Percentiles rank a stretch among this genome's conserved stretches.
Conservation (phyloP, 2,888 invertebrate genomes). For the Lasioglossum zephyrum region DNA sequence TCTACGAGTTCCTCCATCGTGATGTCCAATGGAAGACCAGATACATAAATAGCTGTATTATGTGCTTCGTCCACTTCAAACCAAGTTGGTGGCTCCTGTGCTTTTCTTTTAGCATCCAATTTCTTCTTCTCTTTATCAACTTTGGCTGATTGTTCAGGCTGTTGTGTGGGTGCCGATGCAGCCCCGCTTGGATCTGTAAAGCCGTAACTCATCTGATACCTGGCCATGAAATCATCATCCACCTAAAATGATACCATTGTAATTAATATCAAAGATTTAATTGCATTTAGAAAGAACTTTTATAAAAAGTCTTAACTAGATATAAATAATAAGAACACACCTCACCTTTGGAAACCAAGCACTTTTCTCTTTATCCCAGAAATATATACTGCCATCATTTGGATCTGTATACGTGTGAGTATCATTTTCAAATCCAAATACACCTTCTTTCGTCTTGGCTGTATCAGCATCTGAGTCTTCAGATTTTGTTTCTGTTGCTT, state of each 20-base stretch:
- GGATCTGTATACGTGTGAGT: slow-evolving; percentile 92
- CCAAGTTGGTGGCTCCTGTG: slow-evolving; percentile 90
- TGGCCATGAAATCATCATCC: slow-evolving; percentile 98
- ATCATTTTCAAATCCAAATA: slow-evolving; percentile 91
- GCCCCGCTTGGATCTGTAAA: slow-evolving; percentile 88
- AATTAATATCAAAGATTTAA: neutral
- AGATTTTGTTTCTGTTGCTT: slow-evolving; percentile 68
- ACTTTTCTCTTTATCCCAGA: slow-evolving; percentile 95
- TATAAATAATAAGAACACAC: slow-evolving; percentile 8
- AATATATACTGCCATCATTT: slow-evolving; percentile 93
- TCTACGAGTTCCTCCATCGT: slow-evolving; percentile 95
- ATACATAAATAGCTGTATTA: slow-evolving; percentile 98
- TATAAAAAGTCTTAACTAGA: neutral
- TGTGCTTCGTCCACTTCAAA: slow-evolving; percentile 95
- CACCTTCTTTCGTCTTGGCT: slow-evolving; percentile 74
- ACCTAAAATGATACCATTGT: slow-evolving; percentile 85
- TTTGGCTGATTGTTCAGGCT: slow-evolving; percentile 84
- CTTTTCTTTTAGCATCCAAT: slow-evolving; percentile 85
- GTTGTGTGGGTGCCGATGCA: slow-evolving; percentile 67
- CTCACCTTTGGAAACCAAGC: slow-evolving; percentile 97
- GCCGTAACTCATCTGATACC: slow-evolving; percentile 98
- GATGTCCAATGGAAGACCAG: slow-evolving; percentile 94
- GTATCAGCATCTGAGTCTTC: slow-evolving; percentile 59
- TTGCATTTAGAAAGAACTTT: neutral
- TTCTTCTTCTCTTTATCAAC: slow-evolving; percentile 80